phyloP scores from a whole-genome alignment of 30 jellyfish, hydroid and myxozoan species.

The Sanderia malayensis region DNA sequence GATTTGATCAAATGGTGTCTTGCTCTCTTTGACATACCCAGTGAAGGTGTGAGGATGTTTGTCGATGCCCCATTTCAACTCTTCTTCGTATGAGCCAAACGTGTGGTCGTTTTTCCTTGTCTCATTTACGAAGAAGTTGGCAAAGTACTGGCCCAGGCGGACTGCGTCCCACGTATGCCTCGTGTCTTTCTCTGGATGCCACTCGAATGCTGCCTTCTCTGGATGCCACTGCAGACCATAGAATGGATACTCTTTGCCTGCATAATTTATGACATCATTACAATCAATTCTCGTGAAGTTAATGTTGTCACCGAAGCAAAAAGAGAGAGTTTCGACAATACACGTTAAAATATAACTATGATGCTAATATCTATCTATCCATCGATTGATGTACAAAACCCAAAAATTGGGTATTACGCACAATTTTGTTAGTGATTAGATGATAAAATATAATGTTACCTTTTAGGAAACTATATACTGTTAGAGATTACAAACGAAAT shows the following conservation, averaged over 20 bases:
- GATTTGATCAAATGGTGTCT: conserved; percentile 72
- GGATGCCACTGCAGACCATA: conserved; percentile 80
- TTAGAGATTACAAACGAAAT: no score
- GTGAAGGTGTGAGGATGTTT: conserved; percentile 48
- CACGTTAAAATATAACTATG: no score
- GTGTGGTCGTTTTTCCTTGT: conserved; percentile 51
- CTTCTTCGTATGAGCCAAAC: conserved; percentile 42
- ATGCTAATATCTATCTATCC: no score
- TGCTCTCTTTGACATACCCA: conserved; percentile 44
- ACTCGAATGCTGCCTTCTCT: conserved; percentile 71
- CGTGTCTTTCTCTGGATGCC: conserved; percentile 60
- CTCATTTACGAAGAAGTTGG: conserved; percentile 65
- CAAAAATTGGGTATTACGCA: no score
- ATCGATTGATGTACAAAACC: no score
- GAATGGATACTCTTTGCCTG: conserved; percentile 63
- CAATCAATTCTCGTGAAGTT: no score
- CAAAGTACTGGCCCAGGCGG: conserved; percentile 61
- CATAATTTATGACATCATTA: no score
- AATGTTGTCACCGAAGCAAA: no score
- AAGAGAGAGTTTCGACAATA: no score
- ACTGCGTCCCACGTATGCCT: conserved; percentile 65
- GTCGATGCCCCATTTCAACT: conserved; percentile 45
- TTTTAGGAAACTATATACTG: no score
- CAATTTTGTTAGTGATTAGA: no score
- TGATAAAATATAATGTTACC: no score